These are phyloP conservation scores for Eurystomus glaucurus DNA, from an alignment of 2,797 vertebrate species.

Conservation along the genomic window DNA sequence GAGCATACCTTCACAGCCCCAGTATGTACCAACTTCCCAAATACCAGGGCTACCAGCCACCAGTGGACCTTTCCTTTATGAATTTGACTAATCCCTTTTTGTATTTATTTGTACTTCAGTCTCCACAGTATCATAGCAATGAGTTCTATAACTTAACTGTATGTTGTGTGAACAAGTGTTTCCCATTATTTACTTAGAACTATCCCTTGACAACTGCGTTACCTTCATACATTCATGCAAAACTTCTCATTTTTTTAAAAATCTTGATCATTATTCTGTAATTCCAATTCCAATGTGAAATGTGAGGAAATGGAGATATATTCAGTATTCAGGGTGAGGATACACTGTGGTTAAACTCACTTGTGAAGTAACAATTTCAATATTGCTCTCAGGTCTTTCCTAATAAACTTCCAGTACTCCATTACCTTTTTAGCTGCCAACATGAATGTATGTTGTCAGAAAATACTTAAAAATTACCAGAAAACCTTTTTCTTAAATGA, in stretches of 20 bases:
- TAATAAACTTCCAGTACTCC: not conserved
- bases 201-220: not conserved
- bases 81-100: not conserved
- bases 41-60: not conserved
- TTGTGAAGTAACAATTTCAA: not conserved
- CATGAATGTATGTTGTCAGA: not conserved
- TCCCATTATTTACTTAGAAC: not conserved
- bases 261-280: not conserved
- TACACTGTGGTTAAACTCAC: not conserved
- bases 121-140: not conserved
- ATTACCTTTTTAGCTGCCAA: not conserved
- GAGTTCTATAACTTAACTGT: not conserved
- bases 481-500: not conserved
- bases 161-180: not conserved
- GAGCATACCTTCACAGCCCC: not conserved
- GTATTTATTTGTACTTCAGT: not conserved
- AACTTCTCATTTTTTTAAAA: not conserved
- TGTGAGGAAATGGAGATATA: not conserved
- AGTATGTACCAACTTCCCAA: not conserved
- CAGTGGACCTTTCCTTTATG: fast-evolving
- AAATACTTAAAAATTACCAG: not conserved
- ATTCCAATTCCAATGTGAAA: not conserved
- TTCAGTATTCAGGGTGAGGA: not conserved
- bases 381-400: not conserved
- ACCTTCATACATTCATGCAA: not conserved